These are phyloP conservation scores for Cryptotis parvus DNA, from an alignment of 2,113 vertebrate species.

Conservation along the genomic window DNA sequence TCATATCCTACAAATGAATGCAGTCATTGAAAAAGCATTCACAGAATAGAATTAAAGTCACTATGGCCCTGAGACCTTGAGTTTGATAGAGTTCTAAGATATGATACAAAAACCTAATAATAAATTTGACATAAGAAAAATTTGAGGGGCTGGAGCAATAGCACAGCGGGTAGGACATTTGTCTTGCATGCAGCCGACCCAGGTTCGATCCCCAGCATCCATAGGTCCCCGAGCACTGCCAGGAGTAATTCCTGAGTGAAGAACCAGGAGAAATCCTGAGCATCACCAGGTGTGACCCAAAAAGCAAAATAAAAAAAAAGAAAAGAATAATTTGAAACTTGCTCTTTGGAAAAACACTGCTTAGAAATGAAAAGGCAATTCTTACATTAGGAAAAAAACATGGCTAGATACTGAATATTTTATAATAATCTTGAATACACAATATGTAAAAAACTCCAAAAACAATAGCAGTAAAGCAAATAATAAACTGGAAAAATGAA, in stretches of 20 bases:
- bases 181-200: too few species aligned
- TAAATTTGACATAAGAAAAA: background rate
- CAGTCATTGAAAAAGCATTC: background rate
- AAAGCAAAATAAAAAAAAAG: too few species aligned
- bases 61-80: background rate
- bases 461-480: background rate
- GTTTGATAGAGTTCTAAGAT: constrained; percentile 17
- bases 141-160: too few species aligned
- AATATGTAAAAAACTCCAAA: background rate
- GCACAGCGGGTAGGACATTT: too few species aligned
- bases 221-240: too few species aligned
- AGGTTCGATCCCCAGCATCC: too few species aligned
- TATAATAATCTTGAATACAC: background rate
- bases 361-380: background rate
- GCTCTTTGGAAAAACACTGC: background rate
- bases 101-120: background rate
- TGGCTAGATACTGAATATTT: background rate
- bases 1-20: too few species aligned
- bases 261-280: too few species aligned
- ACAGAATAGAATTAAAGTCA: background rate
- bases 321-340: too few species aligned
- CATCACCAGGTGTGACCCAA: too few species aligned
- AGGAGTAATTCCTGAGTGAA: too few species aligned
- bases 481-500: background rate
- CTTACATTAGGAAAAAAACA: too few species aligned